Base-by-base conservation (phyloP, 2,888 invertebrate genomes). In the Clistopyga incitator region DNA sequence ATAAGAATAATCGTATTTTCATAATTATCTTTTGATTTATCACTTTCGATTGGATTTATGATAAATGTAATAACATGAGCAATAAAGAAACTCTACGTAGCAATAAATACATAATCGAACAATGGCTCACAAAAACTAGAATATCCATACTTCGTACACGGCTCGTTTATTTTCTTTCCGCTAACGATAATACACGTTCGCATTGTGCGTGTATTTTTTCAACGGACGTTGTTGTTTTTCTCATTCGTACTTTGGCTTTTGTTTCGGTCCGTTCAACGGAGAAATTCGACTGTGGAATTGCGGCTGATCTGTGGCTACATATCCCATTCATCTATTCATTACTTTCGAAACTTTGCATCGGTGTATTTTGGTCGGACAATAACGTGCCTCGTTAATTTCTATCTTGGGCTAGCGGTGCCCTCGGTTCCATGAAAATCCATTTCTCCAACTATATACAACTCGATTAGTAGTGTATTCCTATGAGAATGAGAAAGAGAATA, bases 301-400 rank as follows among this genome's bases (percentile, higher is more conserved):
- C 18, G 13, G 3, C 18, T 6, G 64, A 38, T 42, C 6, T 8
- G 20, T 56, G 29, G 29, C 15, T 34, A 38, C 38, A 38, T 38
- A 38, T 38, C 38, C 45, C 18, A 59, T 52, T 18, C 29, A 67
- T 72, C 38, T 61, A 15, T 61, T 67, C n/a, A 54, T 64, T 59
- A 70, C 64, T 47, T 18, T 34, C 34, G 56, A 23, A 38, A 29
- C 50, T 56, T 18, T 18, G 38, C n/a, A 23, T 29, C 50, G 15
- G 45, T 45, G 65, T 72, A 59, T 45, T 74, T 23, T 29, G 52
- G 52, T 54, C 64, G 47, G 65, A 82, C 64, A 79, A 82, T 71
- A 75, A 79, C 70, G 75, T 79, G 42, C 50, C 78, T 79, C 82
- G 82, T 82, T 82, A 82, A 82, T 79, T 70, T 79, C 70, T 59